phyloP scores from a whole-genome alignment of 2,797 vertebrate genomes.

The Tokudaia tokunoshimensis region DNA sequence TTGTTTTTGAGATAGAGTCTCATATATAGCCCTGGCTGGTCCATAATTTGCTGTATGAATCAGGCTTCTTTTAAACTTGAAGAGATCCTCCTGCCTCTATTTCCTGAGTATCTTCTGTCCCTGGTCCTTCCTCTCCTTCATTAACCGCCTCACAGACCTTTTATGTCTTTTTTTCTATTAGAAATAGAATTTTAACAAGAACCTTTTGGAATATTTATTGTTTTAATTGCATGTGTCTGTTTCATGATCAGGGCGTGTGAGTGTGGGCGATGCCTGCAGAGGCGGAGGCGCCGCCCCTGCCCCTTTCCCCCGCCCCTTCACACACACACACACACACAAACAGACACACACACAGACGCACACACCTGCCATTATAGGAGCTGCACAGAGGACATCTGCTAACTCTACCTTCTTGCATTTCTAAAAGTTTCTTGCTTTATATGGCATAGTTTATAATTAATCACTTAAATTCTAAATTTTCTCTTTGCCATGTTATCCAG shows the following conservation, averaged over 20 bases:
- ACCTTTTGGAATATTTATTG: neutral
- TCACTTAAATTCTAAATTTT: constrained; percentile 37
- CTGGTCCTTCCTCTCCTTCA: neutral
- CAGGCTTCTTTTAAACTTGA: neutral
- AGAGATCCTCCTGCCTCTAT: neutral
- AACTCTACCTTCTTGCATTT: neutral
- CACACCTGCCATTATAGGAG: neutral
- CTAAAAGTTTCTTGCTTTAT: neutral
- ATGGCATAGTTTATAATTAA: neutral
- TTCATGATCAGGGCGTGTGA: neutral
- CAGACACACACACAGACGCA: too few relatives aligned
- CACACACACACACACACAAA: too few relatives aligned
- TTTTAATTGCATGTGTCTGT: neutral
- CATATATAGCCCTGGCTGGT: neutral
- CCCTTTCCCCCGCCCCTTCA: neutral
- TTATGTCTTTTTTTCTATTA: neutral
- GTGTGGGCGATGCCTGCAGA: neutral
- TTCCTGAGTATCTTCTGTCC: neutral
- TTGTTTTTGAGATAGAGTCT: neutral
- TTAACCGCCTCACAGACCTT: neutral
- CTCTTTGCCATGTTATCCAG: constrained; percentile 86
- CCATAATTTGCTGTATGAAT: neutral
- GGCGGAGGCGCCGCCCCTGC: neutral
- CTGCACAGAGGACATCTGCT: neutral
- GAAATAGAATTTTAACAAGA: neutral